Percentiles rank a stretch among this genome's conserved stretches.
Conservation (phyloP, 2,797 vertebrate genomes). For the Poeciliopsis turneri region DNA sequence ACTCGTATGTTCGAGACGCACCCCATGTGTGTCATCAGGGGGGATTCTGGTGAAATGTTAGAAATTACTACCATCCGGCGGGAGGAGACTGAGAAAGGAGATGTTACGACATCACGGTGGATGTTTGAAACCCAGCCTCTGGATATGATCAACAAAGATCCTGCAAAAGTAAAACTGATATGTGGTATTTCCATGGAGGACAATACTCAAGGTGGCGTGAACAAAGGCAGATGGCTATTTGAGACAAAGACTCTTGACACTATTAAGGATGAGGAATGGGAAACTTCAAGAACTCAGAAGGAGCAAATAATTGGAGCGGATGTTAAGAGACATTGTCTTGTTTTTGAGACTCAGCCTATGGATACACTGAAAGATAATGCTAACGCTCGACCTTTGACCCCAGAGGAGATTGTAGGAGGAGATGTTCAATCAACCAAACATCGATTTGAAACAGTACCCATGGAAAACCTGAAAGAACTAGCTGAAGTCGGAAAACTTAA, state of each 20-base stretch:
- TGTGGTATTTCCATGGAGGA: conserved; percentile 88
- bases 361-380: conserved; percentile 85
- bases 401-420: conserved; percentile 88
- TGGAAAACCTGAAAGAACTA: conserved; percentile 88
- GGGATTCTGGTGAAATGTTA: conserved; percentile 86
- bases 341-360: conserved; percentile 91
- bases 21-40: conserved; percentile 87
- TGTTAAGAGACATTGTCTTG: conserved; percentile 87
- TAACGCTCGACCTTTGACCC: conserved; percentile 68
- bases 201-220: conserved; percentile 79
- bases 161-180: conserved; percentile 84
- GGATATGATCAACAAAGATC: conserved; percentile 86
- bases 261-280: conserved; percentile 88
- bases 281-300: conserved; percentile 75
- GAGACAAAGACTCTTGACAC: conserved; percentile 88
- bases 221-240: conserved; percentile 87
- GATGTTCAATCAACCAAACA: conserved; percentile 87
- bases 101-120: conserved; percentile 87
- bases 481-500: conserved; percentile 85
- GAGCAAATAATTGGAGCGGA: conserved; percentile 88
- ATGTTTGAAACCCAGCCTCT: conserved; percentile 89
- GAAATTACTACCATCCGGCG: conserved; percentile 88
- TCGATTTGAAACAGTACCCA: conserved; percentile 89
- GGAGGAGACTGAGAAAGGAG: conserved; percentile 87
- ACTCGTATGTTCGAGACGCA: conserved; percentile 88